phyloP scores from a whole-genome alignment of 2,113 vertebrate species.

The Sialia sialis region DNA sequence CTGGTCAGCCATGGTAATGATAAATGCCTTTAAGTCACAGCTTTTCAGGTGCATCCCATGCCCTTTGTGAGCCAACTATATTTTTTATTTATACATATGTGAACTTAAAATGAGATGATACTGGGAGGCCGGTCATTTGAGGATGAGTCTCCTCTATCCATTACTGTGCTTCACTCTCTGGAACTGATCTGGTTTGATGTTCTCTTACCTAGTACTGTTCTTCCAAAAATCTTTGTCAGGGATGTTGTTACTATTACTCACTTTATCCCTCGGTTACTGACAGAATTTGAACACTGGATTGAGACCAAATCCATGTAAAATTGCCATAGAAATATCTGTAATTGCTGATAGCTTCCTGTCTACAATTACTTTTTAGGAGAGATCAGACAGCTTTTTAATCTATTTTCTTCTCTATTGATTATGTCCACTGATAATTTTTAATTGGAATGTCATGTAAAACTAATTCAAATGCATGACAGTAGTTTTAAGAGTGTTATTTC shows the following conservation, averaged over 20 bases:
- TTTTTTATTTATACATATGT: neutral
- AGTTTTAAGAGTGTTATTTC: neutral
- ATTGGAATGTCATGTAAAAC: constrained; percentile 27
- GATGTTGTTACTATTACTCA: neutral
- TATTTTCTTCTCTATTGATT: constrained; percentile 21
- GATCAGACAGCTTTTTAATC: neutral
- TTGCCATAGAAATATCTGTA: neutral
- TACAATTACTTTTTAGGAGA: neutral
- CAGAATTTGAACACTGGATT: neutral
- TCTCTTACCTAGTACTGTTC: neutral
- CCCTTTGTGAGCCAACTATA: neutral
- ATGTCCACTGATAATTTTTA: constrained; percentile 30
- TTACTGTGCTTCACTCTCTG: neutral
- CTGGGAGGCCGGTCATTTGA: neutral
- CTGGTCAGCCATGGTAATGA: neutral
- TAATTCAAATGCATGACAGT: neutral
- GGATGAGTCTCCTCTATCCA: neutral
- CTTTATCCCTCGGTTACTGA: neutral
- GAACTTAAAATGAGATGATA: neutral
- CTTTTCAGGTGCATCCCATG: neutral
- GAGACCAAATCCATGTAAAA: neutral
- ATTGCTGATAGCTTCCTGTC: neutral
- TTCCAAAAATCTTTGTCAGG: neutral
- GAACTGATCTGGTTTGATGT: neutral
- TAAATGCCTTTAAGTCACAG: neutral